Evolutionary conservation across 2,888 invertebrate species (phyloP).

Genomic region (Epsilonema sp.): DNA sequence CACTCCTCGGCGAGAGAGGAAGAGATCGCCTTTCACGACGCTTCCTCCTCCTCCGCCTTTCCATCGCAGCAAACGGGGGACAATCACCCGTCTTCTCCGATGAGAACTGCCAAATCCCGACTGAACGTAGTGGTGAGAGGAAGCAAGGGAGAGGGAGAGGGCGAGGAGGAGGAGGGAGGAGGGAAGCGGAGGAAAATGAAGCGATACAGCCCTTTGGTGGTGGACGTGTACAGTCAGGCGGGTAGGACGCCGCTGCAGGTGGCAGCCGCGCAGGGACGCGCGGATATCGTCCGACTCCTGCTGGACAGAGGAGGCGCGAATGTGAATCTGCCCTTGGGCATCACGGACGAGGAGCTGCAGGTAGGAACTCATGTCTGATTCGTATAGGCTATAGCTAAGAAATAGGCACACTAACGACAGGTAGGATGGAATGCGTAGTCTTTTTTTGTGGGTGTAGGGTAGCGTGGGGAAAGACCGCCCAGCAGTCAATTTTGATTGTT

Average conservation of each 20-base stretch:
- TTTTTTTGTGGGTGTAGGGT: no score
- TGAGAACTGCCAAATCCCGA: background rate
- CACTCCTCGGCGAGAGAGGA: constrained; percentile 5
- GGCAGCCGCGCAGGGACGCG: background rate
- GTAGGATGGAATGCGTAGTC: no score
- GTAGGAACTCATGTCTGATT: no score
- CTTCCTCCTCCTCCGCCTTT: background rate
- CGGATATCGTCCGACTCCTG: constrained; percentile 5
- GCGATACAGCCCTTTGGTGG: constrained; percentile 13
- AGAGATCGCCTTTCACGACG: background rate
- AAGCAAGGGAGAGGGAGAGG: background rate
- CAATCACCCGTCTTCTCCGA: no score
- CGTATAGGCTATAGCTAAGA: constrained; percentile 12
- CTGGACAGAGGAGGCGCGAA: constrained; percentile 50
- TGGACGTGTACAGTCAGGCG: constrained; percentile 21
- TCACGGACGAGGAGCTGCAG: constrained; percentile 27
- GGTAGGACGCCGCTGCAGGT: constrained; percentile 21
- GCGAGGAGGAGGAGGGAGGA: background rate
- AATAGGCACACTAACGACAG: no score
- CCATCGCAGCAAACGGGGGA: no score
- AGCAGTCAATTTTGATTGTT: no score
- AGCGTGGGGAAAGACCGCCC: no score
- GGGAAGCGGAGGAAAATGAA: background rate
- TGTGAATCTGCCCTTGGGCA: constrained; percentile 47
- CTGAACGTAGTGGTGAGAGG: background rate